Evolutionary conservation across 2,888 invertebrate genomes (phyloP), one percentile per base, ranked within the genome.

Genomic region (Apantesis nais): DNA sequence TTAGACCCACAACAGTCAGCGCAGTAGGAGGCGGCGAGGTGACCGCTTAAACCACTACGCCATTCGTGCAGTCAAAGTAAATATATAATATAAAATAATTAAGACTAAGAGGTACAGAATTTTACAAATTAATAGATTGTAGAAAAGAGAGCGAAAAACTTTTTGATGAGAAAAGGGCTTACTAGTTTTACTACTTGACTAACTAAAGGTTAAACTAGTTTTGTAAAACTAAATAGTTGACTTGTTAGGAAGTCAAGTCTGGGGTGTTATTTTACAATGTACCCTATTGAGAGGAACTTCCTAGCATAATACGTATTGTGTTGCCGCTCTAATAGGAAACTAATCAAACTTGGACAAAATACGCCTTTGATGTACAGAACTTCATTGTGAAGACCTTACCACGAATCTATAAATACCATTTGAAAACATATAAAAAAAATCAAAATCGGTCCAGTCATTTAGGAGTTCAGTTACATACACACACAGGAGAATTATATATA

Each of bases 341-440:
- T 44, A 63, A 63, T 63, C 63, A 44, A 63, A 63, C 63, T 44
- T 44, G 31, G 22, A 31, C 19, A 44, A 22, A 22, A 22, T 22
- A 16, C 8, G 16, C 29, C 31, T 41, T 44, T 16, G 22, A 31
- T 31, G 29, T 44, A 44, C 19, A 63, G 14, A 55, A 29, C 14
- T 55, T 29, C 25, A 52, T 52, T n/a, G 52, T 25, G 25, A 55
- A 25, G 1, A 29, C 29, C 14, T 52, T 58, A 58, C 14, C 25
- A 55, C 5, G 7, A 58, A 29, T 29, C 16, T n/a, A n/a, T n/a
- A n/a, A n/a, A n/a, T n/a, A n/a, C n/a, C n/a, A n/a, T n/a, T n/a
- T n/a, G n/a, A n/a, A n/a, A n/a, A n/a, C n/a, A n/a, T n/a, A n/a
- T n/a, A n/a, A n/a, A n/a, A n/a, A n/a, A n/a, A n/a, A n/a, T n/a